Conservation (phyloP, 1,140 invertebrate species). For the Lordiphosa collinella region DNA sequence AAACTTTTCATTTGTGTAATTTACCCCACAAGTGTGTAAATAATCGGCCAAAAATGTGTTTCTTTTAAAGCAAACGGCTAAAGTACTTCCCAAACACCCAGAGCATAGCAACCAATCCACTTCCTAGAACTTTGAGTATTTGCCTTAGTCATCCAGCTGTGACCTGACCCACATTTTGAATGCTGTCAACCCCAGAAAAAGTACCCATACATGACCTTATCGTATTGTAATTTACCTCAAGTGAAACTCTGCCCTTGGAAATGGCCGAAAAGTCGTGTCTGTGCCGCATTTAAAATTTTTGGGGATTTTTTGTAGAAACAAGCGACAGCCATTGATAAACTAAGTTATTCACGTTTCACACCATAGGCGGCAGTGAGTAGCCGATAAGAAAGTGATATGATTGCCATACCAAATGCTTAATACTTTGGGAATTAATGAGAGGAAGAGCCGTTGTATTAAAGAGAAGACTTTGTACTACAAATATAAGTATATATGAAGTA, state of each 20-base stretch:
- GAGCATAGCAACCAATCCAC: not conserved
- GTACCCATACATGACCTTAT: not conserved
- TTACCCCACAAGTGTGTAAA: slow-evolving; percentile 7
- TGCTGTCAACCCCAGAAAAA: slow-evolving; percentile 6
- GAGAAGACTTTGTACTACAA: too few relatives aligned
- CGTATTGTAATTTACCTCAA: not conserved
- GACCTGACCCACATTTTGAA: slow-evolving; percentile 4
- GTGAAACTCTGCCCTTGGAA: slow-evolving; percentile 27
- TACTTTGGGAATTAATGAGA: too few relatives aligned
- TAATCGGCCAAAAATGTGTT: slow-evolving; percentile 3
- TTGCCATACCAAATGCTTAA: not conserved
- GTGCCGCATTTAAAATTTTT: slow-evolving; percentile 36
- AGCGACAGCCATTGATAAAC: slow-evolving; percentile 2
- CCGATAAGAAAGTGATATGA: slow-evolving; percentile 6
- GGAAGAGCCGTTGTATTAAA: too few relatives aligned
- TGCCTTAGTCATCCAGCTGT: not conserved
- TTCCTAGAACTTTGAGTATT: slow-evolving; percentile 1
- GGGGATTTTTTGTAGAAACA: slow-evolving; percentile 42
- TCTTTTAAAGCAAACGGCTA: not conserved
- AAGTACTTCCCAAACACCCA: not conserved
- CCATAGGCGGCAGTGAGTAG: not conserved
- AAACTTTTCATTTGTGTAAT: slow-evolving; percentile 5
- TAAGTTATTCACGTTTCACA: not conserved
- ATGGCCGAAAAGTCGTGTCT: slow-evolving; percentile 24
- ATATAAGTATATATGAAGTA: too few relatives aligned